Conservation (phyloP, 2,888 invertebrate species). For the Apotomis betuletana region DNA sequence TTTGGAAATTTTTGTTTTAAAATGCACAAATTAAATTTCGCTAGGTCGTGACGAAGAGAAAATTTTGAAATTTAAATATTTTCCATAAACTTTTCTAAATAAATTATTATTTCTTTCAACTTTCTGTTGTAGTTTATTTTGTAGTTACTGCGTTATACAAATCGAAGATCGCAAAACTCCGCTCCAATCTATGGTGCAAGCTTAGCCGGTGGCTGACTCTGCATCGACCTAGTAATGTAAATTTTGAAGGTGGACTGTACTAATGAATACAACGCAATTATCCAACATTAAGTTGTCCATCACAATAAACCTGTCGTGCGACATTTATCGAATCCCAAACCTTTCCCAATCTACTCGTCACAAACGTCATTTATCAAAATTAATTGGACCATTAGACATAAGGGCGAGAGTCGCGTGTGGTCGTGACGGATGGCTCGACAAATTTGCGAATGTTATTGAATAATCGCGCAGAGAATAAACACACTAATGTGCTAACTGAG, state of each 20-base stretch:
- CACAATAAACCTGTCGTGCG: neutral
- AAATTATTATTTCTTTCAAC: too few species aligned
- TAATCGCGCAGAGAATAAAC: slow-evolving; percentile 34
- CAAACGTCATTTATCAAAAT: slow-evolving; percentile 31
- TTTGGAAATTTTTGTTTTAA: too few species aligned
- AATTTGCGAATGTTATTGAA: slow-evolving; percentile 31
- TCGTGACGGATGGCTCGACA: slow-evolving; percentile 20
- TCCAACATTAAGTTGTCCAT: neutral
- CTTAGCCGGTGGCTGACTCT: too few species aligned
- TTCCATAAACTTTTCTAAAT: too few species aligned
- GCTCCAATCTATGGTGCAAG: too few species aligned
- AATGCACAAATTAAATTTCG: too few species aligned
- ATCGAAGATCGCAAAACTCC: too few species aligned
- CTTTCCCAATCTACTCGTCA: slow-evolving; percentile 8
- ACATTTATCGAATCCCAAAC: slow-evolving; percentile 2
- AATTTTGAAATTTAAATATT: too few species aligned
- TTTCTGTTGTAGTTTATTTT: too few species aligned
- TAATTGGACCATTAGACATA: slow-evolving; percentile 31
- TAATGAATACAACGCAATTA: neutral
- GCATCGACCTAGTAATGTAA: too few species aligned
- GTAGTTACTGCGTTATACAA: too few species aligned
- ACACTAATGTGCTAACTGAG: slow-evolving; percentile 34
- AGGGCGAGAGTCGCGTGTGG: slow-evolving; percentile 33
- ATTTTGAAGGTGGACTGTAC: neutral
- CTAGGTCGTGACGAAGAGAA: too few species aligned